Percentiles rank a stretch among this genome's conserved stretches.
Evolutionary conservation across 2,113 vertebrate species (phyloP).

Genomic region (Tricholaema leucomelas): DNA sequence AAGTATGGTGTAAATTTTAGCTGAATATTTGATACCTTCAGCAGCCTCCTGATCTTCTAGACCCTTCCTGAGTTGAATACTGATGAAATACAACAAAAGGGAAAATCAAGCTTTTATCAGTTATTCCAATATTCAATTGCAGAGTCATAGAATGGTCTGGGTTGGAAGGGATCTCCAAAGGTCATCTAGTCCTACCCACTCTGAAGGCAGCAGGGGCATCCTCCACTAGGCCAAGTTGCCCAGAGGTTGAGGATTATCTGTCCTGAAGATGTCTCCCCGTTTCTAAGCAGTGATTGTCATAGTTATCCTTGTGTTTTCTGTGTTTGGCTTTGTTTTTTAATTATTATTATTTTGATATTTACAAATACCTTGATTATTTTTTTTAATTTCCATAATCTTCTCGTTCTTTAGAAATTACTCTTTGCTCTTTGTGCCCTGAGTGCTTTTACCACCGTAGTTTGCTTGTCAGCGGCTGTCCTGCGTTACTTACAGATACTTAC

Average conservation of each 20-base stretch:
- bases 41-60: background rate
- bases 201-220: no score
- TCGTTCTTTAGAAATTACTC: constrained; percentile 82
- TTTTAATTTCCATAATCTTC: background rate
- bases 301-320: background rate
- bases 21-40: background rate
- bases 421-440: constrained; percentile 85
- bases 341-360: background rate
- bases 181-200: no score
- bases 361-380: background rate
- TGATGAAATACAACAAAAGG: background rate
- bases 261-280: background rate
- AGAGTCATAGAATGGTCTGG: no score
- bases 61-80: background rate
- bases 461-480: constrained; percentile 79
- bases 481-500: constrained; percentile 81
- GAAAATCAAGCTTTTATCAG: background rate
- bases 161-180: no score
- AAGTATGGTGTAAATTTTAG: background rate
- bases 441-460: constrained; percentile 82
- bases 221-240: no score
- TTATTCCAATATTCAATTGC: background rate
- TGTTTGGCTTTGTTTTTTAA: background rate
- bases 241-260: background rate
- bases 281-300: background rate